Evolutionary conservation across 2,113 vertebrate species (phyloP).

Genomic region (Rhinolophus sinicus): DNA sequence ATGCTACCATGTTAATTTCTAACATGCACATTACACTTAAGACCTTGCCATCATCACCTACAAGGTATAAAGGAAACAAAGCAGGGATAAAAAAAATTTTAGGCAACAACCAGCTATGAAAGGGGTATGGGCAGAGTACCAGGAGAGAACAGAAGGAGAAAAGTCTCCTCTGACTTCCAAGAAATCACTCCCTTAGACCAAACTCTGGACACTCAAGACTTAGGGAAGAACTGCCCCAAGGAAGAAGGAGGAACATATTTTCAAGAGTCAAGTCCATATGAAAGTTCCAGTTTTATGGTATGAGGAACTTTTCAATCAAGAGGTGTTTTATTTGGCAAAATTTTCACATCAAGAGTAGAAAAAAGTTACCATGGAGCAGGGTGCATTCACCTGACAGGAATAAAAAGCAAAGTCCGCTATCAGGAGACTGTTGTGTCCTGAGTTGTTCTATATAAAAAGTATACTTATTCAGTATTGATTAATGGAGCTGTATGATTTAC

Average conservation of each 20-base stretch:
- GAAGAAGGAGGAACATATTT: neutral
- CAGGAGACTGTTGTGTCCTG: neutral
- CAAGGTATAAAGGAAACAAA: neutral
- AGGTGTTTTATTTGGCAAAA: neutral
- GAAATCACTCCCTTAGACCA: neutral
- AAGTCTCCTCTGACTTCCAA: neutral
- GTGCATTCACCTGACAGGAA: neutral
- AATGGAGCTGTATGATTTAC: neutral
- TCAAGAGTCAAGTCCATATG: neutral
- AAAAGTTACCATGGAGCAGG: neutral
- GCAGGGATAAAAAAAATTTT: neutral
- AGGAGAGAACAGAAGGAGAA: neutral
- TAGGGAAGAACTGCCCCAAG: neutral
- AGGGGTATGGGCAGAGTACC: neutral
- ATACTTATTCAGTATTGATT: neutral
- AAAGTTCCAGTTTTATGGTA: slow-evolving; percentile 30
- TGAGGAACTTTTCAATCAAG: neutral
- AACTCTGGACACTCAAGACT: neutral
- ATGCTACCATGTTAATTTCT: neutral
- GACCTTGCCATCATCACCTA: neutral
- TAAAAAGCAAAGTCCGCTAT: neutral
- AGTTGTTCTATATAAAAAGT: neutral
- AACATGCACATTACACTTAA: neutral
- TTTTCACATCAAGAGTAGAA: neutral
- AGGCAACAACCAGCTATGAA: neutral